These are phyloP conservation scores for Eristalis intricaria DNA, from an alignment of 2,888 invertebrate species.

Conservation along the genomic window DNA sequence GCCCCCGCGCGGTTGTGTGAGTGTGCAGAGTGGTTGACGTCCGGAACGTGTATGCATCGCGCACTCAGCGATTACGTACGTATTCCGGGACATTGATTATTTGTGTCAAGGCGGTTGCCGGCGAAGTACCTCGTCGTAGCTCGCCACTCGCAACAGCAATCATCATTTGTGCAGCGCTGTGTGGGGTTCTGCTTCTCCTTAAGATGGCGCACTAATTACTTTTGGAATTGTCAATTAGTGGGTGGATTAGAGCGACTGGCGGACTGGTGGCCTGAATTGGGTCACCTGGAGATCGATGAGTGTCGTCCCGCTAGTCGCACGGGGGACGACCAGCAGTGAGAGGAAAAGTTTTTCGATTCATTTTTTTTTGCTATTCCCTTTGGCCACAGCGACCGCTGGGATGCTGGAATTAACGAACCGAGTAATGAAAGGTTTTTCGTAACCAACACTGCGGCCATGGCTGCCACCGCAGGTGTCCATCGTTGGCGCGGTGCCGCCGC, in stretches of 20 bases:
- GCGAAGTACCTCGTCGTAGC: not conserved
- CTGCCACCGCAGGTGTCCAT: not conserved
- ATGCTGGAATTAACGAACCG: constrained; percentile 32
- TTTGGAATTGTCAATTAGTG: constrained; percentile 39
- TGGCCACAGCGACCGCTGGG: not conserved
- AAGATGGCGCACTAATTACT: constrained; percentile 46
- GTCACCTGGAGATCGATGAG: constrained; percentile 36
- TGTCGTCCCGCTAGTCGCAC: not conserved
- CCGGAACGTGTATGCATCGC: not conserved
- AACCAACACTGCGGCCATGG: not conserved
- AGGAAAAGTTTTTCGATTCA: constrained; percentile 3
- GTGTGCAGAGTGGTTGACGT: constrained; percentile 29
- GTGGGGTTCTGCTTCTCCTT: not conserved
- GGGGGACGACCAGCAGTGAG: not conserved
- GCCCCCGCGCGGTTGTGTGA: not conserved
- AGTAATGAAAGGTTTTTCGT: constrained; percentile 41
- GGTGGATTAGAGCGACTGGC: not conserved
- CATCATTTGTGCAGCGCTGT: not conserved
- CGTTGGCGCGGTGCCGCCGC: not conserved
- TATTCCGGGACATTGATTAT: constrained; percentile 50
- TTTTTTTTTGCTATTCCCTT: not conserved
- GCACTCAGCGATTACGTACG: not conserved
- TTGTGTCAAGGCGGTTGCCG: constrained; percentile 40
- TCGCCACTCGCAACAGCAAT: not conserved
- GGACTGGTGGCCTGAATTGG: constrained; percentile 14